These are phyloP conservation scores for Mechanitis messenoides DNA, from an alignment of 2,888 invertebrate genomes.

Conservation along the genomic window DNA sequence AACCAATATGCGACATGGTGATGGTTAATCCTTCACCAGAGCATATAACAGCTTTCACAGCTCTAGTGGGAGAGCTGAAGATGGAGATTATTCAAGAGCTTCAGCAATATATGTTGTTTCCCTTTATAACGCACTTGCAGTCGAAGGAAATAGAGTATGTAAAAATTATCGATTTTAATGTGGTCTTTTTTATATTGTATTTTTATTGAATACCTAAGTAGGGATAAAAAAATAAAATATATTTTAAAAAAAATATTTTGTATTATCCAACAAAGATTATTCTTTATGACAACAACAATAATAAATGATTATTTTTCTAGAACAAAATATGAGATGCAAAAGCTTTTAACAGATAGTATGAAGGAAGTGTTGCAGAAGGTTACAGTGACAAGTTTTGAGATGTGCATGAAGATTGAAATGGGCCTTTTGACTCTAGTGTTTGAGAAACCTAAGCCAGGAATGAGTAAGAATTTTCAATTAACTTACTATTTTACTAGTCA, in stretches of 20 bases:
- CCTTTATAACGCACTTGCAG: slow-evolving; percentile 63
- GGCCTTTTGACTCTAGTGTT: slow-evolving; percentile 74
- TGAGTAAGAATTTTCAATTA: slow-evolving; percentile 55
- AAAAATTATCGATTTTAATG: slow-evolving; percentile 15
- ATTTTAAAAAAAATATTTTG: background rate
- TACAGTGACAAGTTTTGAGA: slow-evolving; percentile 61
- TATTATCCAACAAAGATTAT: no score
- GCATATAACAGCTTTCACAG: slow-evolving; percentile 49
- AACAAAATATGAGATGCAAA: slow-evolving; percentile 65
- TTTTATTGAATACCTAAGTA: no score
- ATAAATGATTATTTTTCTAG: slow-evolving; percentile 35
- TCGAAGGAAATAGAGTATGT: slow-evolving; percentile 54
- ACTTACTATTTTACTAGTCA: no score
- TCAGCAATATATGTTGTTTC: slow-evolving; percentile 73
- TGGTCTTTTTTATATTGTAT: background rate
- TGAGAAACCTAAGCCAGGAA: slow-evolving; percentile 64
- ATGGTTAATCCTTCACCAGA: slow-evolving; percentile 63
- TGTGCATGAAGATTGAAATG: slow-evolving; percentile 75
- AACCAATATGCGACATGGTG: slow-evolving; percentile 73
- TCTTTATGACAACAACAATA: background rate
- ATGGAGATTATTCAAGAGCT: slow-evolving; percentile 65
- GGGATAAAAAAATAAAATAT: no score
- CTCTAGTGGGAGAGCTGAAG: slow-evolving; percentile 50
- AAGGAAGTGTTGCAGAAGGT: slow-evolving; percentile 65
- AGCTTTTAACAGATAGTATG: slow-evolving; percentile 69